Conservation (phyloP, 64 coral and sea anemone genomes). For the Catalaphyllia jardinei region DNA sequence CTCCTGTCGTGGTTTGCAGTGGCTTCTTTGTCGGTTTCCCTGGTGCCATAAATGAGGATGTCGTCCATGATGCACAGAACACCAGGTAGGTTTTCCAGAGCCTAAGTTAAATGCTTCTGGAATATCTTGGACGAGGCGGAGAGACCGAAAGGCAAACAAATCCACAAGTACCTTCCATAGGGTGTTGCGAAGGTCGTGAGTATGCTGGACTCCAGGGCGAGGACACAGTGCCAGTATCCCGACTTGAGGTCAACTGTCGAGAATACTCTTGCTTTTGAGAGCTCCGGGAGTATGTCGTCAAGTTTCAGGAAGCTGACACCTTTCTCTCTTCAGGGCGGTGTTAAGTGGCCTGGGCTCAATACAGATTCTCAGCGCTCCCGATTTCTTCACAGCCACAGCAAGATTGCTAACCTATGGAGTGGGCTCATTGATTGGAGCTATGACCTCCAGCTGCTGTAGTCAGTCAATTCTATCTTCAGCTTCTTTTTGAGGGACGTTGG, state of each 20-base stretch:
- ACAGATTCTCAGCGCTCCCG: neutral
- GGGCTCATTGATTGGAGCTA: conserved; percentile 39
- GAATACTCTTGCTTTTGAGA: conserved; percentile 4
- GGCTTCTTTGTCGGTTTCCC: neutral
- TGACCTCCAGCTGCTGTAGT: neutral
- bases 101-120: neutral
- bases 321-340: neutral
- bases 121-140: no score
- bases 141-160: neutral
- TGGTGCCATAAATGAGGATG: neutral
- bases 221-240: neutral
- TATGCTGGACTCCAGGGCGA: neutral
- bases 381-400: conserved; percentile 13
- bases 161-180: neutral
- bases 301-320: conserved; percentile 29
- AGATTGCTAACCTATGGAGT: conserved; percentile 7
- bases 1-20: neutral
- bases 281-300: conserved; percentile 11
- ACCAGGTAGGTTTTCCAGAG: neutral
- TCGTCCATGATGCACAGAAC: neutral
- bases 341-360: neutral
- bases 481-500: conserved; percentile 30
- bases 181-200: neutral
- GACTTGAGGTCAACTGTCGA: neutral
- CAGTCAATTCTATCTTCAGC: conserved; percentile 11